These are phyloP conservation scores for Apis florea DNA, from an alignment of 1,140 invertebrate species.

Conservation along the genomic window DNA sequence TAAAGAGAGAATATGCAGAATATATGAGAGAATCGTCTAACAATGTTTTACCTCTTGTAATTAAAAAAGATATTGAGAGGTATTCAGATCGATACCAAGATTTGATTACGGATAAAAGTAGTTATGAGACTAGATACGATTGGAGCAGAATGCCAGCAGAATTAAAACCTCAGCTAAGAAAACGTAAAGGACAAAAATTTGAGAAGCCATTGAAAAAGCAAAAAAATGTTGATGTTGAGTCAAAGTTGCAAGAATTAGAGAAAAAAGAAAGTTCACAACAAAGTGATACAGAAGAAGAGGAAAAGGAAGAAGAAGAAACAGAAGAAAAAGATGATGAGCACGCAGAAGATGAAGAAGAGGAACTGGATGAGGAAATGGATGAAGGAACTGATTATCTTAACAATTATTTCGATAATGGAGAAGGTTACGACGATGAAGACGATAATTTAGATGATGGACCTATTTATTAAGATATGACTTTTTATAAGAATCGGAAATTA, in stretches of 20 bases:
- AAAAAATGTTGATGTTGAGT: conserved; percentile 77
- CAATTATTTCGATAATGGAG: conserved; percentile 94
- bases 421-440: conserved; percentile 92
- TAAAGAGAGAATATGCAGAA: conserved; percentile 83
- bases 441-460: conserved; percentile 91
- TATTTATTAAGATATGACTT: conserved; percentile 79
- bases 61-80: conserved; percentile 83
- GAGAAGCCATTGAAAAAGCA: conserved; percentile 49
- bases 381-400: conserved; percentile 86
- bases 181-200: conserved; percentile 70
- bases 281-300: conserved; percentile 78
- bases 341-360: conserved; percentile 73
- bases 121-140: conserved; percentile 78
- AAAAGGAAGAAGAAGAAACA: conserved; percentile 81
- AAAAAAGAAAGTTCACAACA: conserved; percentile 80
- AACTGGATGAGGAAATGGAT: conserved; percentile 84
- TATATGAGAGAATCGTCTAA: conserved; percentile 81
- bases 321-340: conserved; percentile 77
- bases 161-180: conserved; percentile 75
- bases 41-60: conserved; percentile 77
- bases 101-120: conserved; percentile 71
- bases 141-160: conserved; percentile 82
- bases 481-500: conserved; percentile 45
- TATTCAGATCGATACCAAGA: conserved; percentile 85
- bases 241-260: conserved; percentile 83